Conservation (phyloP, 1,140 invertebrate genomes). For the Pachypeltis micranthus region DNA sequence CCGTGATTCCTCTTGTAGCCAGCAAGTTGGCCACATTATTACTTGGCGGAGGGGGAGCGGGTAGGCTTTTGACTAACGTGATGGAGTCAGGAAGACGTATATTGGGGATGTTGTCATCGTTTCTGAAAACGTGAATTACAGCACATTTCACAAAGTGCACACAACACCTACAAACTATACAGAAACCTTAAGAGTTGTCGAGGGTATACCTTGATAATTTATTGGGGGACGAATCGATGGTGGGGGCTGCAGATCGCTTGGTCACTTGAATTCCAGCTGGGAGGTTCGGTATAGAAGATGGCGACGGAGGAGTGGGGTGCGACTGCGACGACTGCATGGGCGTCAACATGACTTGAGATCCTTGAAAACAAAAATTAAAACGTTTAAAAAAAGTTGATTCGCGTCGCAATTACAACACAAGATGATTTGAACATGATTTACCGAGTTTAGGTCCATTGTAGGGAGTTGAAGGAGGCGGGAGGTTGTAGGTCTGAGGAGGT, state of each 20-base stretch:
- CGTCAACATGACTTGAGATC: neutral
- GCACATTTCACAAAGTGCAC: no score
- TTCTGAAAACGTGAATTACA: no score
- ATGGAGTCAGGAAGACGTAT: neutral
- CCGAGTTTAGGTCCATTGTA: neutral
- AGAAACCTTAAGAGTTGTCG: no score
- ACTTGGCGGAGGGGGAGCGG: neutral
- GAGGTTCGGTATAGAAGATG: neutral
- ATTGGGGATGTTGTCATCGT: neutral
- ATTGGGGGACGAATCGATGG: neutral
- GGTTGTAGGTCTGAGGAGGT: neutral
- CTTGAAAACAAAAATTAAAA: neutral
- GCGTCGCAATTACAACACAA: no score
- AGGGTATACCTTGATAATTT: no score
- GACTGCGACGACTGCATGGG: neutral
- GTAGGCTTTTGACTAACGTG: neutral
- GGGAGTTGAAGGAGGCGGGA: neutral
- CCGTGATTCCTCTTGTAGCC: neutral
- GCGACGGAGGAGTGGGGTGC: neutral
- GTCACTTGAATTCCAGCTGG: constrained; percentile 1
- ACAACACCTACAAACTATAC: no score
- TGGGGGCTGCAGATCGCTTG: neutral
- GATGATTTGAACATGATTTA: no score
- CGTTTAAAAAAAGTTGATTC: neutral
- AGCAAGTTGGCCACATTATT: neutral